A percentile compares a stretch with the other conserved stretches of the same genome.
These are phyloP conservation scores for Drosophila meridionalis DNA, from an alignment of 2,888 invertebrate species.

Conservation along the genomic window DNA sequence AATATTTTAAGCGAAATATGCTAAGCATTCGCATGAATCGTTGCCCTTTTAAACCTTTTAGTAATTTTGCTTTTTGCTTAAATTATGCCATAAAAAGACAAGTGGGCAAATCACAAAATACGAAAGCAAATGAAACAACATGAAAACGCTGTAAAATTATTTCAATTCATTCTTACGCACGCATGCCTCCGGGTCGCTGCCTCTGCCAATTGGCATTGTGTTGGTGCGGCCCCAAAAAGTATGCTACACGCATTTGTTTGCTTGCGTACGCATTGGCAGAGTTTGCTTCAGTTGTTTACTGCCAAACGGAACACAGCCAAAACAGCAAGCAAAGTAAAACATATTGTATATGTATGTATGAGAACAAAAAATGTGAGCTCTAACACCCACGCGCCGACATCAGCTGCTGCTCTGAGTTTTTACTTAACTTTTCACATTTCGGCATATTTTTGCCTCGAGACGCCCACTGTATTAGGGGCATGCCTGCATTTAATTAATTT, in stretches of 20 bases:
- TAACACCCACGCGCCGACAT: conserved; percentile 28
- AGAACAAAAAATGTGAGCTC: conserved; percentile 15
- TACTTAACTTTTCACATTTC: conserved; percentile 23
- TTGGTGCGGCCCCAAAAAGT: conserved; percentile 39
- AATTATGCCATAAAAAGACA: conserved; percentile 56
- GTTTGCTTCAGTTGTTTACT: conserved; percentile 52
- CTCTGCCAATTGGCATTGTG: conserved; percentile 21
- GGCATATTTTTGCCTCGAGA: conserved; percentile 1
- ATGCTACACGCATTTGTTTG: conserved; percentile 18
- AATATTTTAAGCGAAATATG: background rate
- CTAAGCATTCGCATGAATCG: background rate
- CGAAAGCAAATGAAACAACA: conserved; percentile 62
- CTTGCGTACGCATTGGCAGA: conserved; percentile 17
- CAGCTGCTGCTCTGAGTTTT: conserved; percentile 32
- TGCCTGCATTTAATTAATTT: conserved; percentile 54
- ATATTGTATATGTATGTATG: conserved; percentile 1
- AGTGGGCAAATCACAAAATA: conserved; percentile 11
- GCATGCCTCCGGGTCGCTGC: conserved; percentile 51
- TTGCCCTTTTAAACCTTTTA: conserved; percentile 40
- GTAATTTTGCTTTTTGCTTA: conserved; percentile 56
- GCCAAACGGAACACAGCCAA: conserved; percentile 28
- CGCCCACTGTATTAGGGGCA: conserved; percentile 11
- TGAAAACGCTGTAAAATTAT: conserved; percentile 78
- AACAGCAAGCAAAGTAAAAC: conserved; percentile 6
- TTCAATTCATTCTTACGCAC: conserved; percentile 74